Conservation (phyloP, 2,797 vertebrate species). For the Molothrus aeneus region DNA sequence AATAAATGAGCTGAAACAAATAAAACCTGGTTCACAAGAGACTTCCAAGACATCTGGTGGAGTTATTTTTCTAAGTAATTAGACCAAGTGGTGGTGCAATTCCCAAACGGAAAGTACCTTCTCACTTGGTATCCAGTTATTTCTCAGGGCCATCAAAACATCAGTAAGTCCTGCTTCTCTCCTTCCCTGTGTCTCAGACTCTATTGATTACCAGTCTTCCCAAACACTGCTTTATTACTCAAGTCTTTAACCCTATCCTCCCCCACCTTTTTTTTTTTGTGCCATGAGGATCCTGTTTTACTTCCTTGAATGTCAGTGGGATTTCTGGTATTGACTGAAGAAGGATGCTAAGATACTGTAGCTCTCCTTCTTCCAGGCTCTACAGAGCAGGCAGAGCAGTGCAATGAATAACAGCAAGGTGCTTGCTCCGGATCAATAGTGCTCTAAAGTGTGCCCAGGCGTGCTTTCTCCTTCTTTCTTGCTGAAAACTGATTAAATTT, state of each 20-base stretch:
- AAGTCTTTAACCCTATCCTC: neutral
- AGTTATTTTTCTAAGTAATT: constrained; percentile 75
- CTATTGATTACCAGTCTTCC: constrained; percentile 24
- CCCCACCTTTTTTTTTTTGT: fast-evolving
- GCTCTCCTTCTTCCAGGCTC: neutral
- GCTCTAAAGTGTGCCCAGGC: neutral
- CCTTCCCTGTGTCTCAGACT: neutral
- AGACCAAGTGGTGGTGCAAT: constrained; percentile 62
- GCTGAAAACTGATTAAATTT: neutral
- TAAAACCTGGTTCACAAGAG: constrained; percentile 69
- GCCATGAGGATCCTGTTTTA: neutral
- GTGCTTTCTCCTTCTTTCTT: neutral
- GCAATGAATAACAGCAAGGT: neutral
- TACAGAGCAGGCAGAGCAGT: neutral
- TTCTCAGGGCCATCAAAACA: constrained; percentile 57
- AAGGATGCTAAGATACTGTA: neutral
- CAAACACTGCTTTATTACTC: neutral
- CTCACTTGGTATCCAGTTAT: constrained; percentile 43
- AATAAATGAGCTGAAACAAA: constrained; percentile 76
- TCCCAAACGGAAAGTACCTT: constrained; percentile 53
- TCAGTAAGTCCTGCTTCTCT: constrained; percentile 1
- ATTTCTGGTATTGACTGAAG: neutral
- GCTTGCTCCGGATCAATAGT: neutral
- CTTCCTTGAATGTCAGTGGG: neutral
- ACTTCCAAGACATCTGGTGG: constrained; percentile 67